phyloP scores from a whole-genome alignment of 2,797 vertebrate genomes.

The Syndactyla subalaris region DNA sequence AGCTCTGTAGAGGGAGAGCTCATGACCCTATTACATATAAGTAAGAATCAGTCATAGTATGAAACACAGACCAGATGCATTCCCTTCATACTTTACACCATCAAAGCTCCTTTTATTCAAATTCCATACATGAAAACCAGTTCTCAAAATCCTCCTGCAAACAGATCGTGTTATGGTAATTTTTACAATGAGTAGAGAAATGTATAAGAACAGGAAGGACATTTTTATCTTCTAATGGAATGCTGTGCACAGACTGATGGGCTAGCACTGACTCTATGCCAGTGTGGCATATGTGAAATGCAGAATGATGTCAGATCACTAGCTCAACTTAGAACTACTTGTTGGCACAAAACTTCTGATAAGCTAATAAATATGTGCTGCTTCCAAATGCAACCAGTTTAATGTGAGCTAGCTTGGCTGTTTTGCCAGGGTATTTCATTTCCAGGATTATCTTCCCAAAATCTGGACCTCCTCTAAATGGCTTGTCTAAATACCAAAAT shows the following conservation, averaged over 20 bases:
- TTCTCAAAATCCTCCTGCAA: not conserved
- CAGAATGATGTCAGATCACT: not conserved
- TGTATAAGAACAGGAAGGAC: not conserved
- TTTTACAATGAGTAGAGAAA: not conserved
- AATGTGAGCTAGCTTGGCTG: not conserved
- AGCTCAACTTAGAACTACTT: not conserved
- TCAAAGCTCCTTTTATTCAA: not conserved
- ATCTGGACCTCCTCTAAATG: not conserved
- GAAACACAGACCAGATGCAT: not conserved
- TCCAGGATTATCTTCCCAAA: not conserved
- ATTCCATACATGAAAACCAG: not conserved
- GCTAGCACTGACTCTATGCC: not conserved
- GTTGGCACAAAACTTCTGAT: not conserved
- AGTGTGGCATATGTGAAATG: not conserved
- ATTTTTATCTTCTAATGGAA: not conserved
- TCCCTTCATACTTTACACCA: not conserved
- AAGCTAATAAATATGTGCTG: not conserved
- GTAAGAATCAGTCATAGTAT: not conserved
- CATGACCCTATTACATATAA: not conserved
- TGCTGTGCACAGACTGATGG: not conserved
- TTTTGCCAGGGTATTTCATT: not conserved
- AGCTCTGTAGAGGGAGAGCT: not conserved
- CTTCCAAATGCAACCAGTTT: not conserved
- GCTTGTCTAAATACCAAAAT: not conserved
- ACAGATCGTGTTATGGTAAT: not conserved